Base-by-base conservation (phyloP, 2,113 vertebrate genomes). In the Boulengeromyrus knoepffleri region DNA sequence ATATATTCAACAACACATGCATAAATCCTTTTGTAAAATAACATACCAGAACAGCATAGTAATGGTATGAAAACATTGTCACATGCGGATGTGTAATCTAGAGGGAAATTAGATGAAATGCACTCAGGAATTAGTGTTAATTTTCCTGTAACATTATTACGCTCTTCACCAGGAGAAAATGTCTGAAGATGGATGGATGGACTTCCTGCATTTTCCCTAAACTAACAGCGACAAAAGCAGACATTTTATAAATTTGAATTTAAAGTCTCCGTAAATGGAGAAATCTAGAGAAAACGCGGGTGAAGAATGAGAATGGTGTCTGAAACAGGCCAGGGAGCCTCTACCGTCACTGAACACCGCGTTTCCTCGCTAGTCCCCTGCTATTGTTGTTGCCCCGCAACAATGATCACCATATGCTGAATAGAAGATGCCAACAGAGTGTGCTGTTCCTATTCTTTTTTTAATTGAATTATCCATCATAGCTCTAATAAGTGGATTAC, bases 381-480 rank as follows among this genome's bases (percentile, higher is more conserved):
- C 83, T 74, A 74, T 46, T 80, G 84, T 31, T 58, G 27, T 31
- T 15, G 15, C 47, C 49, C 31, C 53, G 49, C 85, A 46, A 87
- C 83, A 91, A 89, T 91, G 84, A 87, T 39, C 84, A 62, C 88
- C 39, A 87, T 89, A 90, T 89, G 88, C 24, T 89, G 90, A 90
- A 21, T 46, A 50, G 80, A 62, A 53, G 88, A 47, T 91, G 88
- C 84, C 90, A 91, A 87, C 77, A 89, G 47, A 21, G 13, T 74
- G 62, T 39, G 19, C 62, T 46, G 52, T 88, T 90, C 46, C 62
- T 88, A 77, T 74, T 36, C 83, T 24, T 52, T 85, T 85, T 89
- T 80, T 80, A 87, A 91, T 80, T 89, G 88, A 91, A 89, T 87
- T 89, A 89, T 89, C 90, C 84, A 58, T 91, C 90, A 89, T 56